These are phyloP conservation scores for Zaprionus ghesquierei DNA, from an alignment of 1,140 invertebrate genomes.

Conservation along the genomic window DNA sequence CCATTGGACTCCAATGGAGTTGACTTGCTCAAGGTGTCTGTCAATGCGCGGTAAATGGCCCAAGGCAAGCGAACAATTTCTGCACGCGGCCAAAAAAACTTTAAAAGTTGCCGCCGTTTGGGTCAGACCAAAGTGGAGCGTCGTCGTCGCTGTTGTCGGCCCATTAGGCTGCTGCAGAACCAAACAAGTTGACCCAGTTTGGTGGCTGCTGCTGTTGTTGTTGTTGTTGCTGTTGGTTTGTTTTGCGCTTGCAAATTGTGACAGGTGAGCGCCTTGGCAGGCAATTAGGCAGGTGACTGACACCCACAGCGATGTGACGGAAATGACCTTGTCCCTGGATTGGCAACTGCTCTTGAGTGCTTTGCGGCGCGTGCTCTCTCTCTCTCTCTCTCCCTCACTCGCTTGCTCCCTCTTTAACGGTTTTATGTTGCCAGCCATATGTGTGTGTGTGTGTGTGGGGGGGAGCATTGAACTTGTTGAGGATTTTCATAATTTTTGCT, in stretches of 20 bases:
- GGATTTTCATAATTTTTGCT: slow-evolving; percentile 59
- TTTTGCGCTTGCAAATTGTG: slow-evolving; percentile 36
- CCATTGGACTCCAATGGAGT: not conserved
- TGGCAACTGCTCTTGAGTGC: slow-evolving; percentile 43
- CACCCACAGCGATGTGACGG: slow-evolving; percentile 69
- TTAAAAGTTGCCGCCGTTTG: slow-evolving; percentile 27
- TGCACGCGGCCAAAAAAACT: slow-evolving; percentile 25
- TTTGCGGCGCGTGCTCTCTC: slow-evolving; percentile 22
- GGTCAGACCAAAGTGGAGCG: slow-evolving; percentile 29
- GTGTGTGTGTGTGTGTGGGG: not conserved
- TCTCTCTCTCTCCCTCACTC: slow-evolving; percentile 23
- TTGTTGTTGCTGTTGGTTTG: not conserved
- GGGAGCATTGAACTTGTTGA: slow-evolving; percentile 56
- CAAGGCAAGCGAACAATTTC: slow-evolving; percentile 34
- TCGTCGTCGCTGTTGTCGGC: not conserved
- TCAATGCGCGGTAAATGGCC: slow-evolving; percentile 39
- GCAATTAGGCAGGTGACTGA: slow-evolving; percentile 73
- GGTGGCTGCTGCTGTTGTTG: not conserved
- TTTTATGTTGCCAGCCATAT: slow-evolving; percentile 2
- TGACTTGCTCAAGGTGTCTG: slow-evolving; percentile 24
- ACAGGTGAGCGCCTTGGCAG: slow-evolving; percentile 62
- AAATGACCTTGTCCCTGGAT: slow-evolving; percentile 76
- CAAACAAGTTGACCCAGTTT: slow-evolving; percentile 67
- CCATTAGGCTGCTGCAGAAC: slow-evolving; percentile 32
- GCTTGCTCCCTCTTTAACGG: slow-evolving; percentile 40